Evolutionary conservation across 2,113 vertebrate genomes (phyloP).

Genomic region (Coptodon rendalli): DNA sequence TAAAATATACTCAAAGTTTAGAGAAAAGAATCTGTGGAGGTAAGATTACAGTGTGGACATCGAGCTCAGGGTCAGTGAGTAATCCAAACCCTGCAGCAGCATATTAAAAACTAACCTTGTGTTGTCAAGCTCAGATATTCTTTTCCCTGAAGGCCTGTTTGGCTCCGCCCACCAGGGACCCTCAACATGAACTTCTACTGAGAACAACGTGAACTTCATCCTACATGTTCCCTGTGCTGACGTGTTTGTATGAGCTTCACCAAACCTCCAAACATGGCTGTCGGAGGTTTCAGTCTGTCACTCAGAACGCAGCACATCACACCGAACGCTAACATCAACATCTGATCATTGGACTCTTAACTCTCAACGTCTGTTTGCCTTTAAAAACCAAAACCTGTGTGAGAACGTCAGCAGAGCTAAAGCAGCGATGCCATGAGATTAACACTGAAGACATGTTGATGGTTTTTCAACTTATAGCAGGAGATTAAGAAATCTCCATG

Average conservation of each 20-base stretch:
- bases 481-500: not conserved
- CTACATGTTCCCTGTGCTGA: rapidly evolving
- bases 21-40: not conserved
- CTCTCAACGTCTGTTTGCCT: not conserved
- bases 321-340: rapidly evolving
- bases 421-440: rapidly evolving
- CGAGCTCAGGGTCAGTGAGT: not conserved
- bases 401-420: rapidly evolving
- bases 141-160: not conserved
- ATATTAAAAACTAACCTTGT: rapidly evolving
- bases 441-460: not conserved
- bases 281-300: not conserved
- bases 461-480: not conserved
- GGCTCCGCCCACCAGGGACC: not conserved
- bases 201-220: not conserved
- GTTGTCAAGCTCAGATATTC: not conserved
- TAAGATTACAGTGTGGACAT: not conserved
- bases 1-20: not conserved
- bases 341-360: not conserved
- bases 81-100: not conserved
- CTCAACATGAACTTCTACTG: not conserved
- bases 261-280: not conserved
- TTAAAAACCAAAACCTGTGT: not conserved
- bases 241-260: not conserved
- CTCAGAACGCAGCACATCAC: not conserved